phyloP scores from a whole-genome alignment of 1,140 invertebrate species.

The Maniola jurtina region DNA sequence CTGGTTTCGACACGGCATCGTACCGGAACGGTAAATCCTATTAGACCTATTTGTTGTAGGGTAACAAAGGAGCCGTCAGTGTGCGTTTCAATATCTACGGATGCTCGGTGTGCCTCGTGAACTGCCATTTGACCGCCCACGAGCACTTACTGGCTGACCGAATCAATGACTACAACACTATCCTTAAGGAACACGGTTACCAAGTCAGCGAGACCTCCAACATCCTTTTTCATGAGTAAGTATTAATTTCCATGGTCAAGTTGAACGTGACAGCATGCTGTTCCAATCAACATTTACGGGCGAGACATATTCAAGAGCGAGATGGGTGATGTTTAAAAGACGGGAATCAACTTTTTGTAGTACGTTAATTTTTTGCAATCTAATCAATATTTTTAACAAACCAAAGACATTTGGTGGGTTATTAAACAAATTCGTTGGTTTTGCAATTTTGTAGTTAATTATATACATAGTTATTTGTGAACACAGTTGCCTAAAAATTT shows the following conservation, averaged over 20 bases:
- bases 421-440: no score
- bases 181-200: conserved; percentile 86
- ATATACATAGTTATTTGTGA: background rate
- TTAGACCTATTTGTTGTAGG: conserved; percentile 78
- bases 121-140: conserved; percentile 93
- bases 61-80: conserved; percentile 96
- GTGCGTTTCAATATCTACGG: conserved; percentile 92
- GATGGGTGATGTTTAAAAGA: no score
- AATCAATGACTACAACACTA: conserved; percentile 92
- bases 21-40: no score
- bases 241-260: conserved; percentile 24
- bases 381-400: background rate
- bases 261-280: no score
- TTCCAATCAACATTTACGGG: no score
- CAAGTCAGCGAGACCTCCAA: conserved; percentile 85
- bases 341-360: background rate
- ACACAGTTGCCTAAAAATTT: no score
- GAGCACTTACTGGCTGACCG: conserved; percentile 89
- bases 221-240: conserved; percentile 95
- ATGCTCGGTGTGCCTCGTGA: conserved; percentile 91
- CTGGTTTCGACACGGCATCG: no score
- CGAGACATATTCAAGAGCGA: background rate
- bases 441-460: background rate
- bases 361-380: background rate
- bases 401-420: no score